phyloP scores from a whole-genome alignment of 2,113 vertebrate species.

The Cebus imitator region DNA sequence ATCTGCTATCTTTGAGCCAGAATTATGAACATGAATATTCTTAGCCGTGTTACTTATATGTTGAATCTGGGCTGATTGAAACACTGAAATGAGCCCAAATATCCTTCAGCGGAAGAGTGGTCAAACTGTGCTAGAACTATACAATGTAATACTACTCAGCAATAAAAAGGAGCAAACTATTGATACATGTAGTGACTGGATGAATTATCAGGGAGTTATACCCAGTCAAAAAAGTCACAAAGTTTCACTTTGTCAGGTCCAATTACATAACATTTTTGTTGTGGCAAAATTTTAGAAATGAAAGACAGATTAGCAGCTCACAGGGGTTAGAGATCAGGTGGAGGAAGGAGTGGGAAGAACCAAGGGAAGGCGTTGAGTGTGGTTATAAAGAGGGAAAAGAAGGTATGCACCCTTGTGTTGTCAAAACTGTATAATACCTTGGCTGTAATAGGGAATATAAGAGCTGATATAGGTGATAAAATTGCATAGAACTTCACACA shows the following conservation, averaged over 20 bases:
- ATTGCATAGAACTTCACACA: background rate
- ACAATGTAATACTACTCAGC: background rate
- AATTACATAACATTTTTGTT: background rate
- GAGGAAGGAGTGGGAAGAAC: accelerated
- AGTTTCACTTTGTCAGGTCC: background rate
- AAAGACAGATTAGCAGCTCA: background rate
- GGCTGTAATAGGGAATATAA: background rate
- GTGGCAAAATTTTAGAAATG: background rate
- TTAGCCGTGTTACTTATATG: background rate
- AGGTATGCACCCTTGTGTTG: background rate
- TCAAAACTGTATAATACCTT: background rate
- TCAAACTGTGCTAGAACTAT: background rate
- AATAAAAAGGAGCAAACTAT: background rate
- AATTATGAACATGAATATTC: background rate
- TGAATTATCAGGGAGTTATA: background rate
- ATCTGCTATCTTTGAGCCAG: background rate
- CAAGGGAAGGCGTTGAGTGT: background rate
- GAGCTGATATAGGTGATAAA: background rate
- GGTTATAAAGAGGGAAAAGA: background rate
- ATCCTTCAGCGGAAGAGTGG: background rate
- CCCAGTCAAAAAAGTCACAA: background rate
- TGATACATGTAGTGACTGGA: background rate
- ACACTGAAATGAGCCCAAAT: background rate
- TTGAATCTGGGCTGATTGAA: background rate
- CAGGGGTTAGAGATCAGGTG: background rate